Evolutionary conservation across 2,888 invertebrate genomes (phyloP).

Genomic region (Ectemnius cavifrons): DNA sequence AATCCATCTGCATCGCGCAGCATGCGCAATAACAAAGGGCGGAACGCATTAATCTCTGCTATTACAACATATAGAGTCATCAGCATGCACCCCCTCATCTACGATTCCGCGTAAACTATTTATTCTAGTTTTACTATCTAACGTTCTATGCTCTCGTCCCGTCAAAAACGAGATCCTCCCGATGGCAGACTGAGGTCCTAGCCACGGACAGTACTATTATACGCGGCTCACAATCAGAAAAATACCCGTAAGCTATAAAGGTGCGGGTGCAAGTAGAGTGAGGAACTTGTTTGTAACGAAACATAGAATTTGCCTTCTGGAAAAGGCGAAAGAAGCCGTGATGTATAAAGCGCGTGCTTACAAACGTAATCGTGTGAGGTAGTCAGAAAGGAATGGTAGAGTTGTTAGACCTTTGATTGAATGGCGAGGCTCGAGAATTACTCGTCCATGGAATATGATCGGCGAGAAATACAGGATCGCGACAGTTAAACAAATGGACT

Average conservation of each 20-base stretch:
- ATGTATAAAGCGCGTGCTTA: slow-evolving; percentile 45
- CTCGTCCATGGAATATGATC: not conserved
- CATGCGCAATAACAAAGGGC: slow-evolving; percentile 62
- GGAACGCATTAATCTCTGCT: slow-evolving; percentile 57
- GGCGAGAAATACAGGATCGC: not conserved
- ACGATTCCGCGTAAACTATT: not conserved
- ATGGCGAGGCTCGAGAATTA: slow-evolving; percentile 18
- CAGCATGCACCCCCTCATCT: slow-evolving; percentile 24
- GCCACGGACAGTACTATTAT: not conserved
- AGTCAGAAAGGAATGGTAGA: slow-evolving; percentile 1
- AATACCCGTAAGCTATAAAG: not conserved
- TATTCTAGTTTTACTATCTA: not conserved
- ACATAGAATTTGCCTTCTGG: not conserved
- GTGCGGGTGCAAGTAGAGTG: slow-evolving; percentile 16
- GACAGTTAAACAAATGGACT: slow-evolving; percentile 80
- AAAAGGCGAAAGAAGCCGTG: slow-evolving; percentile 36
- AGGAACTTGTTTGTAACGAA: slow-evolving; percentile 10
- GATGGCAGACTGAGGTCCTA: not conserved
- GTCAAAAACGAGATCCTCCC: slow-evolving; percentile 1
- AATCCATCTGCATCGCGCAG: slow-evolving; percentile 88
- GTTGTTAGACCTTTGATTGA: slow-evolving; percentile 18
- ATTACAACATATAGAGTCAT: slow-evolving; percentile 32
- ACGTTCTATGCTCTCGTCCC: not conserved
- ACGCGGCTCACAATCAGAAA: not conserved
- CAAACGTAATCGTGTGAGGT: not conserved